Evolutionary conservation across 2,888 invertebrate genomes (phyloP), one percentile per base, ranked within the genome.

Genomic region (Cosmorhoe ocellata): DNA sequence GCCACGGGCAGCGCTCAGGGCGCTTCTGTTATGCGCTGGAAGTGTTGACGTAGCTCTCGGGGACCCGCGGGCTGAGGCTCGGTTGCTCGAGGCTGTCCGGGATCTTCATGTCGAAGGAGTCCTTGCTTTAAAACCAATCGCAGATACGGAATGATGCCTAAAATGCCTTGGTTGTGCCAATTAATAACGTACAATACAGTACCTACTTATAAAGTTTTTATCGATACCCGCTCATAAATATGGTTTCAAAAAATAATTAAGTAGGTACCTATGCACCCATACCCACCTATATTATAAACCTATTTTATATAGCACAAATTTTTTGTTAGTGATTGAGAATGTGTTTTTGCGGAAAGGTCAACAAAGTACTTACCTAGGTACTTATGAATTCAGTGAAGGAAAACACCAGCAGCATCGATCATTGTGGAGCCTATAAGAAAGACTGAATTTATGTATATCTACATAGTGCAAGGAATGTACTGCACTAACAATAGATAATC

Each of bases 21-120:
- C 95, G n/a, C 85, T 95, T 34, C 81, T 96, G 42, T 82, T 96
- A 2, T 95, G 95, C 69, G 95, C 96, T 51, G 96, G 96, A 13
- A 95, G 95, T 28, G 94, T 96, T 4, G 96, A 96, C 72, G 93
- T 96, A 39, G 96, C 95, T 3, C 82, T 96, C 11, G 95, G 95
- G 1, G 94, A 95, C 72, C 93, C 94, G 0, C 90, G 93, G 45
- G 95, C 95, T 22, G 96, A 96, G 74, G 92, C 93, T 64, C 91
- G 96, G 41, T 87, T 96, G 38, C 87, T 95, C 56, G 95, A 95
- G 71, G 93, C 95, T 0, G 92, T 96, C 26, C 91, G 93, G 56
- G 96, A 96, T 76, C 91, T 95, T 27, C 91, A 95, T 74, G 91
- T 90, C 10, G 94, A 95, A 51, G 95, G 95, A 9, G 91, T 95